Conservation (phyloP, 1,140 invertebrate genomes). For the Pristionchus pacificus region DNA sequence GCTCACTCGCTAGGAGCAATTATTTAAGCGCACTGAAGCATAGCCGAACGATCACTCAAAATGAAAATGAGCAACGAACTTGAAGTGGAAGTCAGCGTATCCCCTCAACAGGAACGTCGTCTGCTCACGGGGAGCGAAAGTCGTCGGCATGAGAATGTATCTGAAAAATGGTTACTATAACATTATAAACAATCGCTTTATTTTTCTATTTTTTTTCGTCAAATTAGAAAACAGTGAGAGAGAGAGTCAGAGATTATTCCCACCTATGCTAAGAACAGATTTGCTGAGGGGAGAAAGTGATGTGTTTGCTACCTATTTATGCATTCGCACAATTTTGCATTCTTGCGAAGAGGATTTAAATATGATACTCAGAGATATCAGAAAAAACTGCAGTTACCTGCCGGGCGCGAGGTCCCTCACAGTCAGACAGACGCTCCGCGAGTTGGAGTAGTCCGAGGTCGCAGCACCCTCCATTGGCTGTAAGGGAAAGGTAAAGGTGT, state of each 20-base stretch:
- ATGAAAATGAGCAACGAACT: slow-evolving; percentile 30
- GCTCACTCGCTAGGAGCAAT: slow-evolving; percentile 24
- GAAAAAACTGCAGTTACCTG: neutral
- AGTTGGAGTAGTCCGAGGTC: slow-evolving; percentile 45
- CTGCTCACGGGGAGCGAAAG: slow-evolving; percentile 51
- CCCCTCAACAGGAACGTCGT: slow-evolving; percentile 50
- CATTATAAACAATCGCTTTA: neutral
- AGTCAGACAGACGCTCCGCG: slow-evolving; percentile 46
- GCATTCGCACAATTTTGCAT: neutral
- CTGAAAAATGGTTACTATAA: slow-evolving; percentile 22
- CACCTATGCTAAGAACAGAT: neutral
- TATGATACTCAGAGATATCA: no score
- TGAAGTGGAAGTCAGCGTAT: slow-evolving; percentile 40
- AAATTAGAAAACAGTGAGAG: neutral
- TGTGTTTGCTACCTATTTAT: neutral
- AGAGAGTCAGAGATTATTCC: neutral
- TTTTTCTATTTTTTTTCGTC: neutral
- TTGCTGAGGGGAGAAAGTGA: neutral
- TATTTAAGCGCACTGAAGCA: neutral
- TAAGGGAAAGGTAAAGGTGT: slow-evolving; percentile 19
- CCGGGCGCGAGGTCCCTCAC: slow-evolving; percentile 34
- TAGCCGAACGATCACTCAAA: neutral
- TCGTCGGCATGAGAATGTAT: slow-evolving; percentile 53
- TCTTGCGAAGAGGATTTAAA: neutral
- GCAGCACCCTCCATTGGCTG: slow-evolving; percentile 43